Percentiles rank a stretch among this genome's conserved stretches.
These are phyloP conservation scores for Linurgus olivaceus DNA, from an alignment of 2,797 vertebrate species.

Conservation along the genomic window DNA sequence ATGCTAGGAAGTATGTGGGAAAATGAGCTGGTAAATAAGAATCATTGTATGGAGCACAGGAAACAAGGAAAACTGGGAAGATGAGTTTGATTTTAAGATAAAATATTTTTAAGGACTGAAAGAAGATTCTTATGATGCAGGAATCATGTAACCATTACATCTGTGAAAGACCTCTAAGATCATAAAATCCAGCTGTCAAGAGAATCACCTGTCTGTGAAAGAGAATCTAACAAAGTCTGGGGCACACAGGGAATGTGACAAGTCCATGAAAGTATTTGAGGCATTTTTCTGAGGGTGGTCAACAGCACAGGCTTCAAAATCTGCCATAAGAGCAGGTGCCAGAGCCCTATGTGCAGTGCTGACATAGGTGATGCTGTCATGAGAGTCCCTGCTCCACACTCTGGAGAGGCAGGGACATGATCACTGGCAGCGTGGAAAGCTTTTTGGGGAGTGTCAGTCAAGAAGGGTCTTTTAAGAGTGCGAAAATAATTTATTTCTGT, in stretches of 20 bases:
- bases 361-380: not conserved
- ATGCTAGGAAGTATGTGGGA: not conserved
- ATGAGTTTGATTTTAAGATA: not conserved
- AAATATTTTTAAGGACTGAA: not conserved
- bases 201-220: not conserved
- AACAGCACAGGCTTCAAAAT: not conserved
- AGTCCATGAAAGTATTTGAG: not conserved
- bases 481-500: not conserved
- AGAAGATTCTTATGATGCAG: not conserved
- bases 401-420: not conserved
- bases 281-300: not conserved
- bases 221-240: not conserved
- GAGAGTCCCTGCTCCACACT: fast-evolving
- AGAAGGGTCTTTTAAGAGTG: not conserved
- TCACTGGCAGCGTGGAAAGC: not conserved
- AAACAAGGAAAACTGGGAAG: not conserved
- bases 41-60: not conserved
- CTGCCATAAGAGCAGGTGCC: not conserved
- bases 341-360: not conserved
- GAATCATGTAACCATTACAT: not conserved
- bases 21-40: not conserved
- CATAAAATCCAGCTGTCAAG: not conserved
- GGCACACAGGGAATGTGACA: not conserved
- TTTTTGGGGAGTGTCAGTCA: not conserved
- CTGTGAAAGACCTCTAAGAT: not conserved